A percentile compares a stretch with the other conserved stretches of the same genome.
Conservation (phyloP, 2,113 vertebrate genomes). For the Ammospiza caudacuta region DNA sequence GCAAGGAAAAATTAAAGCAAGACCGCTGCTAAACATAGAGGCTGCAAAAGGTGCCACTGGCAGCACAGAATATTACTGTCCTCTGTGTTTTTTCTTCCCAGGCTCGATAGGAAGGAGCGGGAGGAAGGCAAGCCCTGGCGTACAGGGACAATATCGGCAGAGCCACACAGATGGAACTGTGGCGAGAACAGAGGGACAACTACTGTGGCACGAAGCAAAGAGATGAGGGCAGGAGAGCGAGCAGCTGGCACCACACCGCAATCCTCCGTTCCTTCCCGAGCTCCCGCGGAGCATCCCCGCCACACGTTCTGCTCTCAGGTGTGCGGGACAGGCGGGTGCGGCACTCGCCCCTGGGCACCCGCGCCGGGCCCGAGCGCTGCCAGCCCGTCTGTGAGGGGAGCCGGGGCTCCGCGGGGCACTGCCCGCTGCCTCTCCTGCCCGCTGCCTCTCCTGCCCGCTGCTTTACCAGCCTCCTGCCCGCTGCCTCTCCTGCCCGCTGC, state of each 20-base stretch:
- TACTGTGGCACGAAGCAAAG: rapidly evolving
- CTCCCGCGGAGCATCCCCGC: neutral
- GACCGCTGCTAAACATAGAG: neutral
- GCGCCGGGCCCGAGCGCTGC: neutral
- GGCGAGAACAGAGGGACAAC: neutral
- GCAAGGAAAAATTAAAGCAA: neutral
- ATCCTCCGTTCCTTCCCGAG: neutral
- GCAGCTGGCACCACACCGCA: neutral
- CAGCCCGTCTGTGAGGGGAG: neutral
- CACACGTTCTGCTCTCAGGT: neutral
- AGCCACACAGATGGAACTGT: rapidly evolving
- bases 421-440: too few relatives aligned
- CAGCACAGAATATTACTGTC: neutral
- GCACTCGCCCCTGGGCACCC: neutral
- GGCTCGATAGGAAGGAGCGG: neutral
- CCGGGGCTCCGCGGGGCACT: too few relatives aligned
- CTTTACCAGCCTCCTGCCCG: too few relatives aligned
- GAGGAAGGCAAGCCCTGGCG: neutral
- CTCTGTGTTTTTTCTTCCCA: neutral
- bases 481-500: too few relatives aligned
- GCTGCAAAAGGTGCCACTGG: neutral
- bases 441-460: too few relatives aligned
- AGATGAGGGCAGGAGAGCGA: neutral
- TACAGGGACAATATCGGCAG: rapidly evolving
- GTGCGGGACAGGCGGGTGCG: neutral